Conservation (phyloP, 2,888 invertebrate genomes). For the Clistopyga incitator region DNA sequence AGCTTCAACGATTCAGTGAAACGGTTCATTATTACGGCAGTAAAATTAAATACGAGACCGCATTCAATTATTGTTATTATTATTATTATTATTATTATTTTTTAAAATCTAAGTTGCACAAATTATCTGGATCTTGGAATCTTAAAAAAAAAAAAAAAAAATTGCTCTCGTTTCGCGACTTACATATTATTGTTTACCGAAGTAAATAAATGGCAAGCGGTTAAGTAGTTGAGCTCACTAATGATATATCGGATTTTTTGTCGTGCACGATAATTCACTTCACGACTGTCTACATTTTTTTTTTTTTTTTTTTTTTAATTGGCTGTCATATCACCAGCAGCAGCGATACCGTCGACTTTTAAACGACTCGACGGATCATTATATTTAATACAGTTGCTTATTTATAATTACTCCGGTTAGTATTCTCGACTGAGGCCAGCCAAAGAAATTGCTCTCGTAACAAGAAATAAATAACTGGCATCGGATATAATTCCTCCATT, state of each 20-base stretch:
- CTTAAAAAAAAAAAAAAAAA: no score
- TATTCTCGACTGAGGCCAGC: neutral
- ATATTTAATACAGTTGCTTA: neutral
- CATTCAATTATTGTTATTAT: neutral
- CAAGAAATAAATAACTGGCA: neutral
- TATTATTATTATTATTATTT: neutral
- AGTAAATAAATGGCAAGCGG: neutral
- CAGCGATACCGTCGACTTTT: neutral
- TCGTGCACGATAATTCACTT: neutral
- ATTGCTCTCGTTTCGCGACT: neutral
- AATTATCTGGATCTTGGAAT: constrained; percentile 10
- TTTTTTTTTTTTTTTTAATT: neutral
- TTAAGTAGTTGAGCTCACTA: neutral
- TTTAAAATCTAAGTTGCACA: neutral
- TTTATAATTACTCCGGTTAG: constrained; percentile 7
- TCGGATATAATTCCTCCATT: neutral
- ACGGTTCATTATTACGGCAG: neutral
- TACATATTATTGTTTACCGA: constrained; percentile 2
- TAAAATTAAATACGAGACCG: constrained; percentile 17
- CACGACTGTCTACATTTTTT: neutral
- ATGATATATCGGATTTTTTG: constrained; percentile 13
- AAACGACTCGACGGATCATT: constrained; percentile 1
- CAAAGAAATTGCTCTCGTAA: neutral
- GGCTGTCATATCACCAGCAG: no score
- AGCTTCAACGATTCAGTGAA: neutral